Evolutionary conservation across 2,888 invertebrate genomes (phyloP).

Genomic region (Ichneumon xanthorius): DNA sequence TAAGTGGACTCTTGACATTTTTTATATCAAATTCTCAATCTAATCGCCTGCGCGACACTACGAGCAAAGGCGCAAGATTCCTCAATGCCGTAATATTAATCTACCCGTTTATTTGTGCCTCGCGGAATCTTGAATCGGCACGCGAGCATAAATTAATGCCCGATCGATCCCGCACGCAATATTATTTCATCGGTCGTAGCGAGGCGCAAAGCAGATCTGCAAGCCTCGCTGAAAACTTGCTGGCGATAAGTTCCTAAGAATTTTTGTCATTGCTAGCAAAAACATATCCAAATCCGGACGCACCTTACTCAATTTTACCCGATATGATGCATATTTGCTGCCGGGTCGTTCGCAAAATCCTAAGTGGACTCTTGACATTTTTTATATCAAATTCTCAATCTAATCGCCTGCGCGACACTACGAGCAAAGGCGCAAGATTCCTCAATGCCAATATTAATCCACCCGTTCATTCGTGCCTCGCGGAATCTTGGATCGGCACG

Average conservation of each 20-base stretch:
- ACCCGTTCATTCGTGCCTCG: background rate
- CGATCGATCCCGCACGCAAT: conserved; percentile 50
- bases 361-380: no score
- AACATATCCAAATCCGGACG: no score
- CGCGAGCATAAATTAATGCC: conserved; percentile 34
- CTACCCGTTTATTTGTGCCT: background rate
- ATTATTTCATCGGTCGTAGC: conserved; percentile 57
- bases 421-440: background rate
- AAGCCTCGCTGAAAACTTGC: no score
- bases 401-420: background rate
- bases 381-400: no score
- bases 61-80: background rate
- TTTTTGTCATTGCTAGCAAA: no score
- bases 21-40: no score
- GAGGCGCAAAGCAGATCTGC: no score
- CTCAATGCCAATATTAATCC: background rate
- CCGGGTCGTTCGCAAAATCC: no score
- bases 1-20: no score
- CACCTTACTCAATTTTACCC: no score
- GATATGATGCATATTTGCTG: no score
- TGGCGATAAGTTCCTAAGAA: no score
- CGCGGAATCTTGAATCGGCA: background rate
- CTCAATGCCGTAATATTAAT: background rate
- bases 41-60: background rate
- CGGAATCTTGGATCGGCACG: background rate